Conservation (phyloP, 92 coral and sea anemone species). For the Meandrina meandrites region DNA sequence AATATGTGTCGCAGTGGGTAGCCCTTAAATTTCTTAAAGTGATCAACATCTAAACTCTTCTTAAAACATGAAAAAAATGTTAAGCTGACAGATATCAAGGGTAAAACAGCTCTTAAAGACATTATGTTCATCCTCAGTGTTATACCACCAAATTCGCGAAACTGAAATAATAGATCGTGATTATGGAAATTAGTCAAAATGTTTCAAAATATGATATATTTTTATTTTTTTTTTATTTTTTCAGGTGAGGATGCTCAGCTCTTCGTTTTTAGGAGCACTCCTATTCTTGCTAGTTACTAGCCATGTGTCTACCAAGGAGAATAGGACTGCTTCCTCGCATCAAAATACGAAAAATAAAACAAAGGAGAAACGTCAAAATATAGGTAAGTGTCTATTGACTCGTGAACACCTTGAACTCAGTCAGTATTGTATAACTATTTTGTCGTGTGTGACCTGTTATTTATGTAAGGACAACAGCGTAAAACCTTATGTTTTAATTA, state of each 20-base stretch:
- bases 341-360: slow-evolving; percentile 28
- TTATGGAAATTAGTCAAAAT: neutral
- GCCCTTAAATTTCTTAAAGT: too few species aligned
- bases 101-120: neutral
- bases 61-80: neutral
- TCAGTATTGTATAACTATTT: neutral
- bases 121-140: neutral
- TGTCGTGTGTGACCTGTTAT: neutral
- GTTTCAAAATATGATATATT: too few species aligned
- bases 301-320: slow-evolving; percentile 16
- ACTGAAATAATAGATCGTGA: neutral
- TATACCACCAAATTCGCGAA: neutral
- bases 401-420: neutral
- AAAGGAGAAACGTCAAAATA: slow-evolving; percentile 56
- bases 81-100: neutral
- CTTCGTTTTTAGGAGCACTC: slow-evolving; percentile 29
- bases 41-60: neutral
- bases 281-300: slow-evolving; percentile 18
- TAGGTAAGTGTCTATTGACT: slow-evolving; percentile 42
- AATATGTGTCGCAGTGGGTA: neutral
- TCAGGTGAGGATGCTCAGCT: slow-evolving; percentile 37
- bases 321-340: neutral
- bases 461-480: neutral
- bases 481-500: neutral
- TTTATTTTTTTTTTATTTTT: neutral